Percentiles rank a stretch among this genome's conserved stretches.
Conservation (phyloP, 2,888 invertebrate genomes). For the Stenurella melanura region DNA sequence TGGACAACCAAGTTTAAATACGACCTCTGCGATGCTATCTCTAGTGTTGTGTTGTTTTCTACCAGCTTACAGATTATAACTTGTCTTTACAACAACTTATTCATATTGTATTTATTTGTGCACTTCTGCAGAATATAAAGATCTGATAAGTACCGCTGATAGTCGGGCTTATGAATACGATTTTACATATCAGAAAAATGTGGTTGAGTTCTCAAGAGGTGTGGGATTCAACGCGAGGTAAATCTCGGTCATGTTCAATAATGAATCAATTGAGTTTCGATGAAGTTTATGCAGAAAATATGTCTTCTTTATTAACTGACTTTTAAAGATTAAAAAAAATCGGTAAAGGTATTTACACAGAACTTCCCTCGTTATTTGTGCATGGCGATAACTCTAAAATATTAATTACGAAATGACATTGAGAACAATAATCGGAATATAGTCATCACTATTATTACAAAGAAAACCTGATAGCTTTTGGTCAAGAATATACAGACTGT, state of each 20-base stretch:
- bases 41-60: slow-evolving; percentile 57
- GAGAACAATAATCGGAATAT: too few relatives aligned
- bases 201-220: not conserved
- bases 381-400: too few relatives aligned
- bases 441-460: too few relatives aligned
- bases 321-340: too few relatives aligned
- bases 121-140: slow-evolving; percentile 39
- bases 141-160: slow-evolving; percentile 24
- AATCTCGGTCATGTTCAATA: not conserved
- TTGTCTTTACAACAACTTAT: slow-evolving; percentile 62
- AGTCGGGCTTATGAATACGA: slow-evolving; percentile 13
- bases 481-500: too few relatives aligned
- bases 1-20: slow-evolving; percentile 60
- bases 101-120: slow-evolving; percentile 55
- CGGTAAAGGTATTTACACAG: too few relatives aligned
- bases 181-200: slow-evolving; percentile 15
- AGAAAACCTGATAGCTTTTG: too few relatives aligned
- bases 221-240: not conserved
- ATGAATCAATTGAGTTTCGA: not conserved
- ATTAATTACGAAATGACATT: too few relatives aligned
- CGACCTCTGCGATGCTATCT: slow-evolving; percentile 61
- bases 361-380: too few relatives aligned
- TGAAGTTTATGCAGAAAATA: not conserved
- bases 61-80: slow-evolving; percentile 64
- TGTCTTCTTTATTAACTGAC: too few relatives aligned